Evolutionary conservation across 2,797 vertebrate genomes (phyloP).

Genomic region (Tenualosa thibaudeaui): DNA sequence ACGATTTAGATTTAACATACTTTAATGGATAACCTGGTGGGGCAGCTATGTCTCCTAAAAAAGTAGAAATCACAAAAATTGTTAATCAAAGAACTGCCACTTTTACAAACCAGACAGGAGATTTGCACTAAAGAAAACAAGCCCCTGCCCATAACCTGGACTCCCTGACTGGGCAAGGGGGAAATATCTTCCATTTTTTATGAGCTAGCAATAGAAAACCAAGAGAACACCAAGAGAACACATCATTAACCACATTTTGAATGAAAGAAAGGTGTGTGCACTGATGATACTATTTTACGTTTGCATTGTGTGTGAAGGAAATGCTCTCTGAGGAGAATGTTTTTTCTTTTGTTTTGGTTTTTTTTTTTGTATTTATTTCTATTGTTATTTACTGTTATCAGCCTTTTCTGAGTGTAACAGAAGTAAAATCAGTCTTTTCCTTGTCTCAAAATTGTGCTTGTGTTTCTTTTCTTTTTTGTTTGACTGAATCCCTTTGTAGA

Average conservation of each 20-base stretch:
- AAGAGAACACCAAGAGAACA: background rate
- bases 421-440: constrained; percentile 22
- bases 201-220: constrained; percentile 75
- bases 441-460: constrained; percentile 1
- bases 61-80: constrained; percentile 27
- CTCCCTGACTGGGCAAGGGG: background rate
- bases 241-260: constrained; percentile 54
- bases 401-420: constrained; percentile 15
- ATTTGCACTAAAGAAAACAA: constrained; percentile 83
- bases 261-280: constrained; percentile 51
- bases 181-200: constrained; percentile 51
- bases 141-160: background rate
- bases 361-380: background rate
- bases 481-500: background rate
- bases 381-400: constrained; percentile 21
- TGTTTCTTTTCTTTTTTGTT: constrained; percentile 2
- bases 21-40: constrained; percentile 32
- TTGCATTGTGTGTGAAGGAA: constrained; percentile 10
- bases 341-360: too few species aligned
- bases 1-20: constrained; percentile 61
- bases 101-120: constrained; percentile 77
- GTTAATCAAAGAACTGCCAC: constrained; percentile 42
- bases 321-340: background rate
- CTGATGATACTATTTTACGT: constrained; percentile 55
- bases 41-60: constrained; percentile 6